Evolutionary conservation across 1,140 invertebrate genomes (phyloP), one percentile per base, ranked within the genome.

Genomic region (Neocloeon triangulifer): DNA sequence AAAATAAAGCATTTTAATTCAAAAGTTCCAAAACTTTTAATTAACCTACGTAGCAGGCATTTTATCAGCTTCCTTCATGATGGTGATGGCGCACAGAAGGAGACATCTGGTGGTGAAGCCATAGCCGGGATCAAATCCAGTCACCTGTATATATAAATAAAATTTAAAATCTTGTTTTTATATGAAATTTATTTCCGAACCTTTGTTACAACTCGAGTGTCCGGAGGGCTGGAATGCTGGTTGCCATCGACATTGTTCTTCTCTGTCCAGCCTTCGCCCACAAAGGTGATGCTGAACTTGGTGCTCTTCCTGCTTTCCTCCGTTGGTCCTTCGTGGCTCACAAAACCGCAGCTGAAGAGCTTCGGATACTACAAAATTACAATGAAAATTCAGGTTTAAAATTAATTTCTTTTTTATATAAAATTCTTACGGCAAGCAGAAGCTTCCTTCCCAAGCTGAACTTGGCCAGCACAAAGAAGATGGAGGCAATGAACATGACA

Each of bases 51-150:
- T 56, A 21, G 54, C 46, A 1, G 80, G 79, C 55, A 91, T 65
- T 43, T 76, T 76, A 29, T 74, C 57, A 30, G 48, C 52, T 49
- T 94, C 80, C 22, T 66, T 66, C 1, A 92, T 53, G 35, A 92
- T 58, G 9, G 65, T 75, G 27, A 84, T 39, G 1, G 69, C 86
- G 30, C 69, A 59, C 33, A 72, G 58, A 2, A 89, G 44, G 36
- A 84, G 44, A 29, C 61, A 59, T n/a, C 63, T 66, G 20, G 69
- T 70, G 2, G 86, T 91, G 1, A 69, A 63, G 5, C 78, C 70
- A 57, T 94, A 95, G 25, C 72, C 85, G 13, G 80, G 72, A 57
- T 86, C 76, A 31, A 43, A 44, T 12, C 64, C 68, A 2, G 52
- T 50, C 13, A 71, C 55, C 53, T 45, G 19, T 29, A 37, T 37